These are phyloP conservation scores for Chloroclystis v-ata DNA, from an alignment of 2,888 invertebrate genomes.

Conservation along the genomic window DNA sequence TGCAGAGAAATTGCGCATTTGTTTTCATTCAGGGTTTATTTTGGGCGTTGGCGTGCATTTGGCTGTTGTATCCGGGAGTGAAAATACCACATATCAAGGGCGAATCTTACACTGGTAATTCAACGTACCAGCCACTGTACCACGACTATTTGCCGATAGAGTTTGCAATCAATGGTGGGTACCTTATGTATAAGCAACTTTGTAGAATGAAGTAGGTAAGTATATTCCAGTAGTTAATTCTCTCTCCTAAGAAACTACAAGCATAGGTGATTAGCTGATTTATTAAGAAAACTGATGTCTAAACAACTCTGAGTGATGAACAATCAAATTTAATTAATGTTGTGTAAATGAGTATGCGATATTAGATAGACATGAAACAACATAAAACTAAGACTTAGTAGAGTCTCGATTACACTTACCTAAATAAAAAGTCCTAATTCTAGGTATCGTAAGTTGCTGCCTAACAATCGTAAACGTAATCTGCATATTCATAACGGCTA, in stretches of 20 bases:
- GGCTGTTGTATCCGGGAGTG: conserved; percentile 82
- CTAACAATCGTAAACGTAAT: conserved; percentile 89
- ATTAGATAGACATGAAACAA: too few relatives aligned
- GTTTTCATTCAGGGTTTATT: conserved; percentile 78
- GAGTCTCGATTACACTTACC: too few relatives aligned
- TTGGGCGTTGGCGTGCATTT: conserved; percentile 85
- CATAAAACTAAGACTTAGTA: too few relatives aligned
- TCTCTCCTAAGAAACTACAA: too few relatives aligned
- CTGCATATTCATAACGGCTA: conserved; percentile 89
- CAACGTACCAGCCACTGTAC: conserved; percentile 82
- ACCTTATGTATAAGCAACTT: background rate
- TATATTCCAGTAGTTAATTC: too few relatives aligned
- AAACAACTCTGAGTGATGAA: too few relatives aligned
- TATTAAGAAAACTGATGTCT: too few relatives aligned
- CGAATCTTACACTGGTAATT: conserved; percentile 80
- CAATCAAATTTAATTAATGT: too few relatives aligned
- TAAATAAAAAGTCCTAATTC: conserved; percentile 1
- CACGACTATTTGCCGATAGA: conserved; percentile 86
- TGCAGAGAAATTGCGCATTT: conserved; percentile 17
- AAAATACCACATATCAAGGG: conserved; percentile 85
- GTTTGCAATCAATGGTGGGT: conserved; percentile 83
- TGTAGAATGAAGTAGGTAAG: too few relatives aligned
- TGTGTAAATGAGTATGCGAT: too few relatives aligned
- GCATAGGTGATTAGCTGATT: too few relatives aligned
- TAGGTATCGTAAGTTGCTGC: conserved; percentile 85